Evolutionary conservation across 2,888 invertebrate species (phyloP).

Genomic region (Apamea sordens): DNA sequence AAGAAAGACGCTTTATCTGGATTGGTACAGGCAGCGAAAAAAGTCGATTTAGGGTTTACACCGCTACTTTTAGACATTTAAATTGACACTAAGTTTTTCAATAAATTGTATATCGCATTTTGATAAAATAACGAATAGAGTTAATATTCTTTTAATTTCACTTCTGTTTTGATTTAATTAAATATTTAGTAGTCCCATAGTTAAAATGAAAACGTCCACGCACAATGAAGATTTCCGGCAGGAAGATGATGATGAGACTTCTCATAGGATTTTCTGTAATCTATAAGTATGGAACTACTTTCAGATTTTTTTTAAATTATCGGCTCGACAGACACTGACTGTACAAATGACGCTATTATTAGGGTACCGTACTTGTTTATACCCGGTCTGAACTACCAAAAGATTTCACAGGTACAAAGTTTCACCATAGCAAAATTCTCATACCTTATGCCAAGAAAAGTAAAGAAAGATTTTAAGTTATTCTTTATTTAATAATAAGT

Average conservation of each 20-base stretch:
- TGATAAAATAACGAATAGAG: background rate
- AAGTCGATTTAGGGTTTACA: background rate
- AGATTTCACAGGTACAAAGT: too few species aligned
- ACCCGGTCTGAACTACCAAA: background rate
- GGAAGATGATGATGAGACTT: background rate
- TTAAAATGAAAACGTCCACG: background rate
- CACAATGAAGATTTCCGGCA: too few species aligned
- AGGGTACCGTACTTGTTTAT: background rate
- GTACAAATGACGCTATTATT: background rate
- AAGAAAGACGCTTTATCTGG: background rate
- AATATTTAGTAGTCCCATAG: background rate
- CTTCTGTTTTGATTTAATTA: background rate
- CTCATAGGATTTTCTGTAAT: too few species aligned
- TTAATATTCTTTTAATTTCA: background rate
- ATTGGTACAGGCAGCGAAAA: constrained; percentile 2
- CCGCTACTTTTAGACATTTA: background rate
- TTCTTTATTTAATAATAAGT: background rate
- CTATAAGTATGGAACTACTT: background rate
- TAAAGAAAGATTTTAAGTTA: background rate
- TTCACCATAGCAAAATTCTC: background rate
- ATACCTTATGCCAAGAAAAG: background rate
- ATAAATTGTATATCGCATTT: background rate
- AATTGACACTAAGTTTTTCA: background rate
- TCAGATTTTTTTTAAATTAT: background rate
- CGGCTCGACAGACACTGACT: too few species aligned